Conservation (phyloP, 2,797 vertebrate genomes). For the Aplochiton taeniatus region DNA sequence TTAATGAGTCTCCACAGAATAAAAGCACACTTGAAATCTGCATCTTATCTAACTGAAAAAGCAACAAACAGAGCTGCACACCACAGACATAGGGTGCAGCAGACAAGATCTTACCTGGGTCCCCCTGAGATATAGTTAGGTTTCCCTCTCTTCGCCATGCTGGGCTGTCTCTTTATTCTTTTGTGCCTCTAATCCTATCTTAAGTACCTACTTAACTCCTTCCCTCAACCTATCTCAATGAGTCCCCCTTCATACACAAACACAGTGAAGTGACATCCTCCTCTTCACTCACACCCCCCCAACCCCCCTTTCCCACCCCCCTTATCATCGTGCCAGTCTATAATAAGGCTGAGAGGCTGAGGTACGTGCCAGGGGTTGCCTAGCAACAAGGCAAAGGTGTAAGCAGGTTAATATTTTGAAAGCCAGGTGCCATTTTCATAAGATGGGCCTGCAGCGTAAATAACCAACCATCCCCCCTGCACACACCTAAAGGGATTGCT, state of each 20-base stretch:
- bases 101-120: slow-evolving; percentile 27
- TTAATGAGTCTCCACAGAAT: slow-evolving; percentile 66
- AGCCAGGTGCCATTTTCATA: slow-evolving; percentile 68
- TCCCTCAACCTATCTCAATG: not conserved
- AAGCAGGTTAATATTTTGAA: slow-evolving; percentile 76
- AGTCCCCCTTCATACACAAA: not conserved
- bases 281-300: slow-evolving; percentile 20
- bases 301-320: too few relatives aligned
- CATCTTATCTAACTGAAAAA: slow-evolving; percentile 42
- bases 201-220: slow-evolving; percentile 21
- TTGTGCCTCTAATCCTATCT: slow-evolving; percentile 5
- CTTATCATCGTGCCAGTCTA: slow-evolving; percentile 54
- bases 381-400: slow-evolving; percentile 78
- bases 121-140: slow-evolving; percentile 28
- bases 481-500: too few relatives aligned
- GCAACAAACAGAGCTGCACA: slow-evolving; percentile 41
- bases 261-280: slow-evolving; percentile 33
- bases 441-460: slow-evolving; percentile 46
- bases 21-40: slow-evolving; percentile 36
- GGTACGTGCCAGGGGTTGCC: slow-evolving; percentile 67
- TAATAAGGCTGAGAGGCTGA: slow-evolving; percentile 62
- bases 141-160: slow-evolving; percentile 12
- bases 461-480: slow-evolving; percentile 30
- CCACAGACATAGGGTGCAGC: not conserved
- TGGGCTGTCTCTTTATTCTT: not conserved